Percentiles rank a stretch among this genome's conserved stretches.
These are phyloP conservation scores for Dendrocincla fuliginosa DNA, from an alignment of 2,797 vertebrate genomes.

Conservation along the genomic window DNA sequence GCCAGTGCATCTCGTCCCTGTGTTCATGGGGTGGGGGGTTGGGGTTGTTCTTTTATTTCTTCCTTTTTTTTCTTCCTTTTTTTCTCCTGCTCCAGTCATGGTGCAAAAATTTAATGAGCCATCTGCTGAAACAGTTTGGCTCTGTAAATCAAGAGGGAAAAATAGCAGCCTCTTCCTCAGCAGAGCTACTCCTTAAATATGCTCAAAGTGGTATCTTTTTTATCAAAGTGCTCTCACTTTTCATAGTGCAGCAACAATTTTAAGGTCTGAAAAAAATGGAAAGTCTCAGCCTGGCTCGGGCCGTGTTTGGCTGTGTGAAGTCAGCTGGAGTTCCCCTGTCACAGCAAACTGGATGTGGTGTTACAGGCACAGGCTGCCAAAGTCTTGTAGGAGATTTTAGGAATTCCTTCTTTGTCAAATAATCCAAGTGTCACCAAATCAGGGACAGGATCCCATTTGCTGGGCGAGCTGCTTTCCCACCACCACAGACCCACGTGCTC, in stretches of 20 bases:
- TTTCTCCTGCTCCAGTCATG: neutral
- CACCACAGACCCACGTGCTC: neutral
- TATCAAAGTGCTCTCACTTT: neutral
- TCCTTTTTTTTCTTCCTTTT: neutral
- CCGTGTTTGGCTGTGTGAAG: neutral
- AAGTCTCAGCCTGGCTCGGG: neutral
- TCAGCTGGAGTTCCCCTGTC: neutral
- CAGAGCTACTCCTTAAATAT: neutral
- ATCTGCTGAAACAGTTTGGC: slow-evolving; percentile 46
- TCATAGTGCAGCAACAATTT: neutral
- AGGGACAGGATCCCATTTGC: neutral
- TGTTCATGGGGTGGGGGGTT: neutral
- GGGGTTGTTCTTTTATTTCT: neutral
- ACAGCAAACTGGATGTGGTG: neutral
- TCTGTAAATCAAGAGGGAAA: slow-evolving; percentile 17
- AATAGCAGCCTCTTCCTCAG: slow-evolving; percentile 1
- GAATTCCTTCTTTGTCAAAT: neutral
- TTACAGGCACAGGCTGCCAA: neutral
- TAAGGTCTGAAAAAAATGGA: neutral
- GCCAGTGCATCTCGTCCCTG: neutral
- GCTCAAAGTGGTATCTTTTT: neutral
- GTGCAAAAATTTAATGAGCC: slow-evolving; percentile 58
- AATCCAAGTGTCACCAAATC: neutral
- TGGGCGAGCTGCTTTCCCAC: neutral
- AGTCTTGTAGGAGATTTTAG: neutral